Evolutionary conservation across 2,113 vertebrate genomes (phyloP), one percentile per base, ranked within the genome.

Genomic region (Tychaedon coryphoeus): DNA sequence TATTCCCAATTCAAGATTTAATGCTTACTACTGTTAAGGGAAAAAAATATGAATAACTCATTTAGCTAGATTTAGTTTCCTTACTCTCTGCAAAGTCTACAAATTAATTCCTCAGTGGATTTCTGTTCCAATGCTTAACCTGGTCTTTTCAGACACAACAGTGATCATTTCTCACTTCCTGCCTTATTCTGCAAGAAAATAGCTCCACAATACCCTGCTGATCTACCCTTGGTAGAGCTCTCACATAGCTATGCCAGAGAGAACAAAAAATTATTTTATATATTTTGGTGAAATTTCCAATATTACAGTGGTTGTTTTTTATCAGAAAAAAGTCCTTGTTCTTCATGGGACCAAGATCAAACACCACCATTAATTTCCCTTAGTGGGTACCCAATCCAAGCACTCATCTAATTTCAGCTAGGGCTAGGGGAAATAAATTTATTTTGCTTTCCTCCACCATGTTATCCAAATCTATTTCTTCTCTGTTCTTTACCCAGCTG

Each of bases 81-180:
- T 79, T 54, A 43, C 18, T 92, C 26, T 92, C 60, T 83, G 58
- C 10, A 74, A 92, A 67, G 43, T 85, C 71, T 80, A 70, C 56
- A 90, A 77, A 86, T 90, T 69, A 91, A 85, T 90, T 91, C 80
- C 80, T 95, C 50, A 11, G 61, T 45, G 80, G 50, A 60, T 73
- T 92, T 95, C 87, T 50, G 13, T 92, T 94, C 43, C 64, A 89
- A 57, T 40, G 66, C 43, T 96, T 88, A 83, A 83, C 60, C 67
- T 88, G 71, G 79, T 65, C 58, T 88, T 93, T 87, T 77, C 87
- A 88, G 62, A 29, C 74, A 51, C 38, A 58, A 10, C 47, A 67
- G 56, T n/a, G 86, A 84, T 92, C 2, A 38, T 61, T 91, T 86
- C 50, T 56, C 47, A 56, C 45, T 45, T 85, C 47, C 51, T 93